Evolutionary conservation across 2,113 vertebrate genomes (phyloP), one percentile per base, ranked within the genome.

Genomic region (Leptodactylus fuscus): DNA sequence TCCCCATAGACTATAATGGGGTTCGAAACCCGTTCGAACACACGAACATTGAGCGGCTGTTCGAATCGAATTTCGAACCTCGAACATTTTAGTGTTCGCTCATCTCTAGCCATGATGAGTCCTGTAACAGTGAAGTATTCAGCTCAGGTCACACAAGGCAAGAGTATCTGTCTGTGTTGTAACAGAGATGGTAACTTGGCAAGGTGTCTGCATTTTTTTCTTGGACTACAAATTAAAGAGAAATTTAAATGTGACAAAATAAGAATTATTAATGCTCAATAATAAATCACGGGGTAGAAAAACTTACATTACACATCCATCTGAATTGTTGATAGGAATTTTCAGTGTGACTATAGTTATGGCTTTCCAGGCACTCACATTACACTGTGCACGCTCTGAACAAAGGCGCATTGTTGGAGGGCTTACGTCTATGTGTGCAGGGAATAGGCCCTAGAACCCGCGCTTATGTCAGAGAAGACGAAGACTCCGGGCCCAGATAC

Each of bases 381-480:
- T 86, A 71, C 84, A 86, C 48, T 62, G 65, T 73, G 55, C 84
- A 55, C 77, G 73, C 76, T 86, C 27, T 85, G 77, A 86, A 86
- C 84, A 86, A 86, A 81, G 84, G 49, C 20, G 58, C 67, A 86
- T 86, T 86, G 84, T 86, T 86, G 84, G 48, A 86, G 48, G 36
- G 48, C 78, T 86, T 73, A 81, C 29, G 77, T 79, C 53, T 73
- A 55, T 86, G 84, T 58, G 76, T 32, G 77, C 49, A 79, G 84
- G 76, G 76, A 86, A 79, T 79, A 51, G n/a, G 75, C 71, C 71
- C 32, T 41, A 79, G 60, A 85, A 53, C 38, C 11, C 79, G 81
- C 73, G 75, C 65, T 79, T 80, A 69, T 85, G 84, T 86, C 84
- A 86, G 77, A 73, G 75, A 85, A 49, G 38, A 71, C 12, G 34